Base-by-base conservation (phyloP, 1,140 invertebrate genomes). In the Caerostris extrusa region DNA sequence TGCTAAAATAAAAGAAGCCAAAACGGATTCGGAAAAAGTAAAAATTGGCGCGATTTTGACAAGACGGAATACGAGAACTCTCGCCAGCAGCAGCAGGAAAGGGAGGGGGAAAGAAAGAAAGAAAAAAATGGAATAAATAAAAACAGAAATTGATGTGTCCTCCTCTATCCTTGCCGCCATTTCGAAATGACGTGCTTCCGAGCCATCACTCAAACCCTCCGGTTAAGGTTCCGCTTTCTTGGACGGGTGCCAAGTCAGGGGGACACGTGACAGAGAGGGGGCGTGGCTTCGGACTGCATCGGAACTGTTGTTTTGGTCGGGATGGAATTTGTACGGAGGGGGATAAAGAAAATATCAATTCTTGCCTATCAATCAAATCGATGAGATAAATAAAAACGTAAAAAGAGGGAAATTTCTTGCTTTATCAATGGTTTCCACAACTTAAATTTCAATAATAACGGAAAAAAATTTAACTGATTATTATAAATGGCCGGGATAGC, bases 91-190 rank as follows among this genome's bases (percentile, higher is more conserved):
- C 71, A 50, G 57, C 85, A 69, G 14, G 7, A 64, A 5, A 58
- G n/a, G 34, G 14, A 10, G 12, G 57, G 58, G 56, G 87, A 10
- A 50, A 60, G 67, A 57, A 77, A 14, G 7, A 64, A 8, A 4
- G 71, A 64, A 57, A 83, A 91, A 90, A 91, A 83, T 91, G 71
- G 34, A 91, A 91, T 91, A 91, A 91, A 91, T 91, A 81, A 82
- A n/a, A 83, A 91, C 8, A 71, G 34, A 90, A 90, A 90, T 90
- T 90, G 89, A 90, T 69, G 89, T 81, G 67, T 71, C 64, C 71
- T 71, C 64, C 71, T 56, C 55, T 85, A 56, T 85, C 55, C 58
- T 19, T 55, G 71, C 90, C 77, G 90, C 90, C 90, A 85, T 91
- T 91, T 58, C 69, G 60, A 83, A 91, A 85, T 91, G 58, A 83